Conservation (phyloP, 2,888 invertebrate species). For the Gonocerus acuteangulatus region DNA sequence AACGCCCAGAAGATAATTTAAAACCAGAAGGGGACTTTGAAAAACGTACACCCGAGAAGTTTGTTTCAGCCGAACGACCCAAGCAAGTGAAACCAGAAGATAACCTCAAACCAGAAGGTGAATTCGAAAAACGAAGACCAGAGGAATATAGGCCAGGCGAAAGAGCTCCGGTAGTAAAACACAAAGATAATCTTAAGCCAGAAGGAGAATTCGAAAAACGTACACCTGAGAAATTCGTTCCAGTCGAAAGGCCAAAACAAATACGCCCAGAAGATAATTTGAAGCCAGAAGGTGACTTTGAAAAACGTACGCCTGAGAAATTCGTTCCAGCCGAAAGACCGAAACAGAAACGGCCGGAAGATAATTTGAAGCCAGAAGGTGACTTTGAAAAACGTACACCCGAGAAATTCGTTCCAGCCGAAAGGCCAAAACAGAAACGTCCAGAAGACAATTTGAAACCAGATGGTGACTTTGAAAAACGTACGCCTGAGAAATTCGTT, state of each 20-base stretch:
- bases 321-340: conserved; percentile 43
- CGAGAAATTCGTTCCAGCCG: conserved; percentile 43
- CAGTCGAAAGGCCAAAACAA: conserved; percentile 40
- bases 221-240: conserved; percentile 41
- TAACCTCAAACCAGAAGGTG: conserved; percentile 51
- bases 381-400: conserved; percentile 48
- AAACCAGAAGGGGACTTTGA: conserved; percentile 45
- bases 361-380: conserved; percentile 42
- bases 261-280: conserved; percentile 49
- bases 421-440: conserved; percentile 44
- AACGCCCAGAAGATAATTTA: conserved; percentile 45
- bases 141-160: conserved; percentile 45
- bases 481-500: conserved; percentile 42
- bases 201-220: conserved; percentile 46
- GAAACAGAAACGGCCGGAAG: conserved; percentile 39
- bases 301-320: conserved; percentile 39
- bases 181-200: conserved; percentile 40
- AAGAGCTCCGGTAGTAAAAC: conserved; percentile 43
- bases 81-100: conserved; percentile 46
- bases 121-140: conserved; percentile 47
- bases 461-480: conserved; percentile 51
- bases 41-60: conserved; percentile 46
- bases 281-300: conserved; percentile 49
- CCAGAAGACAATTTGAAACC: conserved; percentile 50
- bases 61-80: conserved; percentile 43